Evolutionary conservation across 2,888 invertebrate species (phyloP), one percentile per base, ranked within the genome.

Genomic region (Oligia fasciuncula): DNA sequence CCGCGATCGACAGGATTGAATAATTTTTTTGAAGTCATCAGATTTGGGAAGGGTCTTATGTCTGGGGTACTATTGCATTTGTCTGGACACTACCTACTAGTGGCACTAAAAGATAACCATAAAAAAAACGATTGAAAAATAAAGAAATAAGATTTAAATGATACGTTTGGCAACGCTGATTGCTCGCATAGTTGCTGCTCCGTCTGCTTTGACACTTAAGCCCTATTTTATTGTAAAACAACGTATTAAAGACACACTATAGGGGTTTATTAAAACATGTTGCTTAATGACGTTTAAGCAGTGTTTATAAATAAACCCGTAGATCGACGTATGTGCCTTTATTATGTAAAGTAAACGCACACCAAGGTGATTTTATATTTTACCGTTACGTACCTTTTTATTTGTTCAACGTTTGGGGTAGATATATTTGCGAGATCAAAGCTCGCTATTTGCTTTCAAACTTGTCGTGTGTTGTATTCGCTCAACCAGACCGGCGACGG

Each of bases 361-460:
- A 49, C 77, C 4, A 40, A 40, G 40, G 40, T 77, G 81, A 46
- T 75, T 67, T 74, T 60, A 67, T 57, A 67, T 74, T 67, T 75
- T 14, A 66, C 35, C 17, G 35, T n/a, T 68, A 70, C 23, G 11
- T 76, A 66, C 23, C 49, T 60, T 65, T 66, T 60, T 81, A 67
- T 81, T 77, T 77, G 70, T 62, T 70, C 29, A 70, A 71, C 29
- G 70, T 29, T 69, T n/a, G 67, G 40, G 77, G 51, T 83, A 29
- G 29, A 29, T 29, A 60, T 81, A 60, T 77, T 82, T 70, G 46
- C 46, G 35, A 62, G 70, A 49, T 67, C 46, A 77, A 71, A 71
- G 77, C 60, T 62, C 66, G 83, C 66, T 83, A 82, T 81, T 81
- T 82, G 60, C 67, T 81, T 77, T 83, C 40, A 77, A 77, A 77